Percentiles rank a stretch among this genome's conserved stretches.
These are phyloP conservation scores for Anhinga rufa DNA, from an alignment of 2,113 vertebrate species.

Conservation along the genomic window DNA sequence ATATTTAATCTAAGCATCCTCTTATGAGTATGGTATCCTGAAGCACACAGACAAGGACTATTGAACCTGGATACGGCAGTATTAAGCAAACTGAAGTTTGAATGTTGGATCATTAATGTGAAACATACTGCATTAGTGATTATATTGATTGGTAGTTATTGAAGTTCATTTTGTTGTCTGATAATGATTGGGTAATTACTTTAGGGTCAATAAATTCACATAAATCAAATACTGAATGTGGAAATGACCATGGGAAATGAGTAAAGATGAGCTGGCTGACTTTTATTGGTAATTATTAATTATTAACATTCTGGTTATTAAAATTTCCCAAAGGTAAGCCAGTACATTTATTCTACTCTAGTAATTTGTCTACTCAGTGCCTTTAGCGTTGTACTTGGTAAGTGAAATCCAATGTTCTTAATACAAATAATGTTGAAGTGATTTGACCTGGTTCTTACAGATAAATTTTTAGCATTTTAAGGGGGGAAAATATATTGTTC, in stretches of 20 bases:
- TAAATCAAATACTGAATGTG: constrained; percentile 6
- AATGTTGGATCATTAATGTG: neutral
- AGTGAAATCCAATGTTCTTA: neutral
- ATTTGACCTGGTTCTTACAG: neutral
- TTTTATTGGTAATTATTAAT: constrained; percentile 30
- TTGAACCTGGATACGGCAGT: neutral
- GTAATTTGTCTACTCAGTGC: neutral
- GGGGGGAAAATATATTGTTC: neutral
- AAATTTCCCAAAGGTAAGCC: neutral
- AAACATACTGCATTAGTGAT: neutral
- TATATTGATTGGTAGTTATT: neutral
- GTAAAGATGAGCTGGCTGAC: neutral
- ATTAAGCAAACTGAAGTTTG: neutral
- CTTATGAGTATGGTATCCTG: neutral
- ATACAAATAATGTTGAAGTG: neutral
- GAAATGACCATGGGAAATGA: neutral
- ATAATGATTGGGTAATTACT: neutral
- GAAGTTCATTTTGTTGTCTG: constrained; percentile 25
- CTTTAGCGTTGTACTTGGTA: neutral
- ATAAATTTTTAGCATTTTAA: neutral
- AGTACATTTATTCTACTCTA: neutral
- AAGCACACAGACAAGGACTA: neutral
- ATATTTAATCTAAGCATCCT: neutral
- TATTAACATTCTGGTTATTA: neutral
- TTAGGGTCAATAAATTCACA: neutral